A percentile compares a stretch with the other conserved stretches of the same genome.
Evolutionary conservation across 2,797 vertebrate species (phyloP).

Genomic region (Rhinoraja longicauda): DNA sequence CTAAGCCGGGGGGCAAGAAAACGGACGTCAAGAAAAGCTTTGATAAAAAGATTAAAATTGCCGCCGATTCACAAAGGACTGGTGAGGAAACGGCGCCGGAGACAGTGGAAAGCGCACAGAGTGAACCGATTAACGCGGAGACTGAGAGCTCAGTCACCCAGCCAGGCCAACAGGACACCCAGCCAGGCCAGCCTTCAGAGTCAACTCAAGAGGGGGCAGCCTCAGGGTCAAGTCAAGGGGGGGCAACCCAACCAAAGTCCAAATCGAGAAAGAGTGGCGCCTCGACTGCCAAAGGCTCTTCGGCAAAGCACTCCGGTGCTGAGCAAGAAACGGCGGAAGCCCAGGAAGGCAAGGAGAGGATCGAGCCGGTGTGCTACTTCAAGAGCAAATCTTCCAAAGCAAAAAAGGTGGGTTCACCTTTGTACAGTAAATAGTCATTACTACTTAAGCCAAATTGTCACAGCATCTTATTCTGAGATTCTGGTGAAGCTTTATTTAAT

Average conservation of each 20-base stretch:
- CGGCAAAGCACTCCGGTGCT: too few relatives aligned
- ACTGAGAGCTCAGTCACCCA: background rate
- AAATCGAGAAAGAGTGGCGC: background rate
- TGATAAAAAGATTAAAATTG: background rate
- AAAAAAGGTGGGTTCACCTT: background rate
- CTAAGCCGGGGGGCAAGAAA: background rate
- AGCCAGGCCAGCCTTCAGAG: background rate
- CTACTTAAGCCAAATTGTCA: background rate
- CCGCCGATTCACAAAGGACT: background rate
- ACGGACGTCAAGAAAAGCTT: background rate
- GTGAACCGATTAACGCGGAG: background rate
- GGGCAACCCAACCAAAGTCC: background rate
- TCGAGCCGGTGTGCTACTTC: background rate
- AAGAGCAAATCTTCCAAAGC: constrained; percentile 23
- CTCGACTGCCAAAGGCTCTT: background rate
- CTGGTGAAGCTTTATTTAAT: background rate
- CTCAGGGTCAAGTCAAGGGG: background rate
- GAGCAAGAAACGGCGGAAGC: background rate
- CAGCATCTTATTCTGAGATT: background rate
- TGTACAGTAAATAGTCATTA: too few relatives aligned
- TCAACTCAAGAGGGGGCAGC: background rate
- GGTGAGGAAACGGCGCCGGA: background rate
- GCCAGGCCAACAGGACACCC: background rate
- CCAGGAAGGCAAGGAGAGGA: background rate
- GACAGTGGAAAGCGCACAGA: too few relatives aligned